Evolutionary conservation across 2,797 vertebrate genomes (phyloP), one percentile per base, ranked within the genome.

Genomic region (Tympanoctomys barrerae): DNA sequence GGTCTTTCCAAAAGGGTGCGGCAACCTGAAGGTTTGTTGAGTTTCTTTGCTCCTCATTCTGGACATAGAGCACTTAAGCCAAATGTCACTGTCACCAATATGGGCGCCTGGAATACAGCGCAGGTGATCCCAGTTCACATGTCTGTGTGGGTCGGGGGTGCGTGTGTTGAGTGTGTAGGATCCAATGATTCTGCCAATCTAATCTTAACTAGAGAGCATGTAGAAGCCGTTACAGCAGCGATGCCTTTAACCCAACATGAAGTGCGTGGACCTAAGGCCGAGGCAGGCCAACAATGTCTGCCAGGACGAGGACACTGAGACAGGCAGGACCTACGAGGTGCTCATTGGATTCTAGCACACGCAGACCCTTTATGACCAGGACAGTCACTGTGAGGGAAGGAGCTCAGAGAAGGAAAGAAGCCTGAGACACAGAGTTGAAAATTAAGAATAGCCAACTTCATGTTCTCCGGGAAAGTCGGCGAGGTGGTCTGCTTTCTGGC

Each of bases 271-370:
- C 3, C 7, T 16, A 31, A 19, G 52, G 5, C 87, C 70, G 33
- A 87, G 21, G n/a, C 70, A 24, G 24, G 28, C 16, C 26, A 28
- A 16, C 3, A 0, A 31, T 46, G 13, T 80, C 28, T 36, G 24
- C 36, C 9, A 31, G 11, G 13, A n/a, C 2, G 33, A 19, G 5
- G 3, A 36, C n/a, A n/a, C 4, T 13, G 52, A 70, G 31, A 2
- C 18, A 57, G 19, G 11, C 10, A 59, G 13, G 8, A 11, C 61
- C 1, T 14, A 1, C 8, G 6, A 24, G 7, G 8, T 10, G 9
- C 12, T 39, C 18, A 8, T 81, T 31, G 8, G 18, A 21, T 33
- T n/a, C 6, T 0, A 13, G 1, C 33, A 14, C 33, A 77, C 0
- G 1, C 6, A 26, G 64, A 78, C 11, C 59, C 3, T 19, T 49